A percentile compares a stretch with the other conserved stretches of the same genome.
phyloP scores from a whole-genome alignment of 2,113 vertebrate species.

The Gasterosteus aculeatus region DNA sequence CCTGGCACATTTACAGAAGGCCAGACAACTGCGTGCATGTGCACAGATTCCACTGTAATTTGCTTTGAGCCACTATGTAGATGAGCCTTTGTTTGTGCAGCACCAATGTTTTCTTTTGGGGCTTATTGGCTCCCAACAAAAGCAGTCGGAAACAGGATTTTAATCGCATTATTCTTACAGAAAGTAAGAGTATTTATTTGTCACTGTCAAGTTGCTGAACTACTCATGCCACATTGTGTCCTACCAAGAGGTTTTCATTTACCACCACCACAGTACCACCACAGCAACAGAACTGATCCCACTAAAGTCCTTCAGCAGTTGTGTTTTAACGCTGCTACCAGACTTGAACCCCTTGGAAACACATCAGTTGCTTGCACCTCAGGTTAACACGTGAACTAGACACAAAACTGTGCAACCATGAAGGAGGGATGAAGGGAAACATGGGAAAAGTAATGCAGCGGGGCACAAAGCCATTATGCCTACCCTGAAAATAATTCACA shows the following conservation, averaged over 20 bases:
- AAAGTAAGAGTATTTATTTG: conserved; percentile 29
- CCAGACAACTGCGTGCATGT: conserved; percentile 61
- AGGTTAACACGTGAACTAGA: conserved; percentile 48
- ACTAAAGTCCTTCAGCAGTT: background rate
- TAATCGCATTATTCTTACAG: conserved; percentile 48
- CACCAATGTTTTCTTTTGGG: conserved; percentile 15
- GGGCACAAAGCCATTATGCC: conserved; percentile 75
- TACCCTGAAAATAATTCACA: conserved; percentile 77
- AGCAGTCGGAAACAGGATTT: conserved; percentile 30
- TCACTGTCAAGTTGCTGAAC: conserved; percentile 27
- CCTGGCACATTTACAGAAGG: conserved; percentile 70
- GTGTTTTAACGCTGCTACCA: conserved; percentile 18
- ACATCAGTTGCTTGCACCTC: conserved; percentile 42
- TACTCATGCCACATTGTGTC: background rate
- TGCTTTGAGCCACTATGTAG: conserved; percentile 36
- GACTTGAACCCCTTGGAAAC: conserved; percentile 39
- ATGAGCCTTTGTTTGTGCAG: conserved; percentile 43
- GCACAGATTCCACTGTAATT: conserved; percentile 38
- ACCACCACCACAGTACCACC: no score
- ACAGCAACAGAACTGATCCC: background rate
- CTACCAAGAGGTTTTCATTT: conserved; percentile 38
- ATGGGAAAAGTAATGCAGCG: conserved; percentile 68
- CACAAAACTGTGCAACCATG: conserved; percentile 54
- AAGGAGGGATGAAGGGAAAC: conserved; percentile 67
- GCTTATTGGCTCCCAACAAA: conserved; percentile 26